Evolutionary conservation across 2,797 vertebrate species (phyloP), one percentile per base, ranked within the genome.

Genomic region (Ctenopoma multispine): DNA sequence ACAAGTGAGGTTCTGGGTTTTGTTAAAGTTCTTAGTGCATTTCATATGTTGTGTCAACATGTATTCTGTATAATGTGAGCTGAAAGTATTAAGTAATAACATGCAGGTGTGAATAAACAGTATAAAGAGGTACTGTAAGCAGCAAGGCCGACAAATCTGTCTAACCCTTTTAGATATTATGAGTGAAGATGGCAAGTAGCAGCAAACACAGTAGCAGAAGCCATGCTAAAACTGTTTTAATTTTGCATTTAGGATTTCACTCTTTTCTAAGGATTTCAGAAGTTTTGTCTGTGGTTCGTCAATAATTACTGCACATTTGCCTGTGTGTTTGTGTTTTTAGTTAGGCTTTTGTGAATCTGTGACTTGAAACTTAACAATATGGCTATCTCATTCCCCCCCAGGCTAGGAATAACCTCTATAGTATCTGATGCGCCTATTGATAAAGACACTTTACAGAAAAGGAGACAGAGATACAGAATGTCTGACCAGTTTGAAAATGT

Each of bases 151-250:
- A 95, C 91, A 93, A 89, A 89, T 91, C 89, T 89, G 92, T 93
- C 89, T 87, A 90, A 91, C 82, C 88, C 90, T 90, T 80, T 87
- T 81, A 86, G 92, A 93, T 92, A 90, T 89, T 84, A 82, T 89
- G 90, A 82, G 87, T 93, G 88, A 84, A 60, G 68, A 92, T 91
- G 92, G 89, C 87, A 90, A 92, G 73, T 94, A 97, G 95, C 95
- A 96, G 96, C 94, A 95, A 92, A 91, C 92, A 90, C 93, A 95
- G 95, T 95, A 96, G 96, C 95, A 95, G 93, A 95, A 94, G 94
- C 93, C 92, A 94, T 94, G 93, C 89, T 93, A 90, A 91, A 91
- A 93, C 84, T 91, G 53, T 62, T 82, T 72, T 50, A 27, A 64
- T 57, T 80, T 83, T 70, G 53, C 59, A 62, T 77, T 77, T 38